phyloP scores from a whole-genome alignment of 2,888 invertebrate species.

The Conchocele bisecta region DNA sequence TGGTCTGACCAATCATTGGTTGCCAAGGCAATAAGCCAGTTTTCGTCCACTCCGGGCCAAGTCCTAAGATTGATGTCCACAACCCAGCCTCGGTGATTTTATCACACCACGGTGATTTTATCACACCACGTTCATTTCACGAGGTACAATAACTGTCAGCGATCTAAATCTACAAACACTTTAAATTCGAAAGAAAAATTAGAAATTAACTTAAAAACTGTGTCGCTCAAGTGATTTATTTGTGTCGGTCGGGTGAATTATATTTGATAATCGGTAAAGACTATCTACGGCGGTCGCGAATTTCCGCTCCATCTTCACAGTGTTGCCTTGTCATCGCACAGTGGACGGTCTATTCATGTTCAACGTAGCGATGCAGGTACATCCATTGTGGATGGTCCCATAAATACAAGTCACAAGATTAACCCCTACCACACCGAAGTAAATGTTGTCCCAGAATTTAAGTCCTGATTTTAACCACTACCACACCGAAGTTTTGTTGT shows the following conservation, averaged over 20 bases:
- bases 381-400: too few species aligned
- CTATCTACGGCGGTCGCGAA: background rate
- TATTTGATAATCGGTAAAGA: conserved; percentile 28
- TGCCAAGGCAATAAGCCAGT: too few species aligned
- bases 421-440: too few species aligned
- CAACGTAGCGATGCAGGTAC: background rate
- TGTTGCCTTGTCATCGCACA: background rate
- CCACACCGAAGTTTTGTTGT: too few species aligned
- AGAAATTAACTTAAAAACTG: conserved; percentile 28
- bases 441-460: too few species aligned
- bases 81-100: conserved; percentile 52
- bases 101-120: too few species aligned
- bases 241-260: conserved; percentile 44
- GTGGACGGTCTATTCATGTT: background rate
- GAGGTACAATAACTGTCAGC: conserved; percentile 50
- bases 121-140: conserved; percentile 32
- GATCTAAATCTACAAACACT: conserved; percentile 37
- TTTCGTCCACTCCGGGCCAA: too few species aligned
- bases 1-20: too few species aligned
- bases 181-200: conserved; percentile 27
- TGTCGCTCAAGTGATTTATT: conserved; percentile 44
- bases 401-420: too few species aligned
- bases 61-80: conserved; percentile 47
- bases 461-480: too few species aligned
- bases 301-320: background rate